These are phyloP conservation scores for Clitarchus hookeri DNA, from an alignment of 2,888 invertebrate species.

Conservation along the genomic window DNA sequence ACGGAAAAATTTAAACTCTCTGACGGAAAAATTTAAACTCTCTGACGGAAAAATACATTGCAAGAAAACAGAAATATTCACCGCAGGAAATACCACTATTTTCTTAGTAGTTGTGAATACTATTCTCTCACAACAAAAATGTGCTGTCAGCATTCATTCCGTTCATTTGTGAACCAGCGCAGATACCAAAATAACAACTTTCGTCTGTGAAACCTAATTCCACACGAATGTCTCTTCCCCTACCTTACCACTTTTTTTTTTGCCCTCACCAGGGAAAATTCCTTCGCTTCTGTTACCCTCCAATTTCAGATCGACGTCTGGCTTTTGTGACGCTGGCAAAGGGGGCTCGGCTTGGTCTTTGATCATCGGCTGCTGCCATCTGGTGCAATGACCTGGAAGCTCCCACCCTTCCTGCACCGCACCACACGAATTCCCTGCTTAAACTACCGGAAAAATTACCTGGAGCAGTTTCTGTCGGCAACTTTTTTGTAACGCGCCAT, in stretches of 20 bases:
- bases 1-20: too few relatives aligned
- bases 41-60: too few relatives aligned
- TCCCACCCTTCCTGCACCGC: background rate
- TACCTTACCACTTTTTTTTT: background rate
- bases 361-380: constrained; percentile 2
- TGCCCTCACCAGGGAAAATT: background rate
- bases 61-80: too few relatives aligned
- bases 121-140: background rate
- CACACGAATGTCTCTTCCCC: background rate
- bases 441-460: constrained; percentile 14
- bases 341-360: background rate
- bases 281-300: background rate
- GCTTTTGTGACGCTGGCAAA: background rate
- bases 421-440: background rate
- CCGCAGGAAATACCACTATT: too few relatives aligned
- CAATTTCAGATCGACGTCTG: constrained; percentile 2
- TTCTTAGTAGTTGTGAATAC: too few relatives aligned
- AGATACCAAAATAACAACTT: background rate
- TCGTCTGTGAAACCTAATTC: background rate
- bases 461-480: background rate
- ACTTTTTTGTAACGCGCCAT: too few relatives aligned
- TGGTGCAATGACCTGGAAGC: background rate
- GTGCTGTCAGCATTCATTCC: background rate
- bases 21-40: too few relatives aligned
- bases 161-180: background rate